phyloP scores from a whole-genome alignment of 2,888 invertebrate genomes.

The Boloria selene region DNA sequence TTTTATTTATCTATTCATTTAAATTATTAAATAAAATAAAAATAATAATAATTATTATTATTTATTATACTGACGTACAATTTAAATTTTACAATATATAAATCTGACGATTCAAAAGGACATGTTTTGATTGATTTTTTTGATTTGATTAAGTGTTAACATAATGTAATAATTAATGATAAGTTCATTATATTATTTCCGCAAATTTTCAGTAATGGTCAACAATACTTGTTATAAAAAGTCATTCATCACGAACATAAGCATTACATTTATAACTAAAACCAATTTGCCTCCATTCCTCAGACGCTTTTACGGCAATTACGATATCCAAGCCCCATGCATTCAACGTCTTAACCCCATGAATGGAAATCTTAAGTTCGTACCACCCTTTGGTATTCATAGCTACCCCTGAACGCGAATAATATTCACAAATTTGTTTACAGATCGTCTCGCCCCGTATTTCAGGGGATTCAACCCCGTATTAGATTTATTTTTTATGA shows the following conservation, averaged over 20 bases:
- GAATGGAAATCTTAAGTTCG: conserved; percentile 71
- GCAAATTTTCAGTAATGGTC: too few species aligned
- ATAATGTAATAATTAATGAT: too few species aligned
- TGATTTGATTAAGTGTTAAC: too few species aligned
- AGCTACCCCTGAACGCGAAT: conserved; percentile 56
- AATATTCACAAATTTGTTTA: conserved; percentile 81
- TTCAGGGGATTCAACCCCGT: conserved; percentile 23
- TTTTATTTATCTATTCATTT: too few species aligned
- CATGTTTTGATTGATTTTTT: too few species aligned
- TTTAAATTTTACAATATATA: too few species aligned
- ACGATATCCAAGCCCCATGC: conserved; percentile 55
- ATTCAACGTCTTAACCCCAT: conserved; percentile 66
- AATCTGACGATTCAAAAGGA: too few species aligned
- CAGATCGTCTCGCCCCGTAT: conserved; percentile 47
- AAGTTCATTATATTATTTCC: too few species aligned
- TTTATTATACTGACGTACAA: too few species aligned
- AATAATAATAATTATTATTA: too few species aligned
- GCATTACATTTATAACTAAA: conserved; percentile 22
- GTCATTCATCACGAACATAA: conserved; percentile 8
- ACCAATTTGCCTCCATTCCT: conserved; percentile 22
- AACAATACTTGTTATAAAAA: too few species aligned
- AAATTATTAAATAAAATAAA: too few species aligned
- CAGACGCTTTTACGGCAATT: conserved; percentile 54
- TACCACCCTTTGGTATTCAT: conserved; percentile 75
- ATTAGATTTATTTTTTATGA: conserved; percentile 34